Percentiles rank a stretch among this genome's conserved stretches.
Evolutionary conservation across 2,888 invertebrate species (phyloP).

Genomic region (Corbicula japonica): DNA sequence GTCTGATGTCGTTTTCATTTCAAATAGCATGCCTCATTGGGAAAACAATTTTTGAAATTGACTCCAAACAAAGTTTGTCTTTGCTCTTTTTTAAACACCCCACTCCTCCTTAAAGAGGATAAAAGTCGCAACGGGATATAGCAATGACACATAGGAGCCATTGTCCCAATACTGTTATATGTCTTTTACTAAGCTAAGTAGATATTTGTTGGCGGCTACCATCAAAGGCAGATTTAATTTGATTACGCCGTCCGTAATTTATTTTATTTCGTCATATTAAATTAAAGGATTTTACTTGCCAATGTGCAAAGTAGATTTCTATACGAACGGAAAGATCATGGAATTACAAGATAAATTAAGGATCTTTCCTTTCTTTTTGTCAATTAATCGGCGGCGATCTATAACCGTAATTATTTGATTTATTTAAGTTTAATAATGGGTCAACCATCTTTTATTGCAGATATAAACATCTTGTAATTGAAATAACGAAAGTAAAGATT

Average conservation of each 20-base stretch:
- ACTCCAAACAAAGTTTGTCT: constrained; percentile 32
- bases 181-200: constrained; percentile 32
- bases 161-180: constrained; percentile 1
- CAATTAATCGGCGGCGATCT: constrained; percentile 35
- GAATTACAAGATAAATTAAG: constrained; percentile 40
- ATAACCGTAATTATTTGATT: constrained; percentile 27
- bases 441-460: constrained; percentile 32
- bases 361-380: constrained; percentile 10
- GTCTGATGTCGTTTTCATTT: constrained; percentile 51
- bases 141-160: constrained; percentile 8
- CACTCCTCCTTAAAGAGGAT: constrained; percentile 7
- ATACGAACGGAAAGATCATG: constrained; percentile 42
- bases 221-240: constrained; percentile 41
- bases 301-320: constrained; percentile 54
- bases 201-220: constrained; percentile 41
- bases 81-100: constrained; percentile 19
- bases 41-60: constrained; percentile 57
- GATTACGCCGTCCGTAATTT: constrained; percentile 26
- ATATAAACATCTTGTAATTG: constrained; percentile 25
- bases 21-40: constrained; percentile 54
- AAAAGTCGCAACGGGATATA: constrained; percentile 24
- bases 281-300: constrained; percentile 38
- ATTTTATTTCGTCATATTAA: constrained; percentile 26
- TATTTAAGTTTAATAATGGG: constrained; percentile 35
- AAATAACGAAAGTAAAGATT: constrained; percentile 20